These are phyloP conservation scores for Formicarius rufipectus DNA, from an alignment of 2,113 vertebrate genomes.

Conservation along the genomic window DNA sequence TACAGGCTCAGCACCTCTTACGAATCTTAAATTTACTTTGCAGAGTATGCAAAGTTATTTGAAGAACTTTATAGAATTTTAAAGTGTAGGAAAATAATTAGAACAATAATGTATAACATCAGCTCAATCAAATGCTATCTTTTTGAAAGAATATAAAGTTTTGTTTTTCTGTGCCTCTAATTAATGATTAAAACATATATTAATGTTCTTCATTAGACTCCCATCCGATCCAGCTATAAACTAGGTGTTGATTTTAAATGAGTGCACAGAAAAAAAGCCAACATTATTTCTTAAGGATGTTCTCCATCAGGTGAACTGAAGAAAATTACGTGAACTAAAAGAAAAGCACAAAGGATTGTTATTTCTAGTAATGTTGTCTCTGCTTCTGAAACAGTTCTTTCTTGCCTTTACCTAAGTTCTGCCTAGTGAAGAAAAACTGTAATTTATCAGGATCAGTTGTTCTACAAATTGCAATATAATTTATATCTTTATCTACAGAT, in stretches of 20 bases:
- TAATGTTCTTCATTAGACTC: neutral
- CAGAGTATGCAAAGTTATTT: neutral
- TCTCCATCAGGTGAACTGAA: neutral
- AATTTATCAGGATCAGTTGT: neutral
- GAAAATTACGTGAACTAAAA: neutral
- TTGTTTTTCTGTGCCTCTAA: neutral
- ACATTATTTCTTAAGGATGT: neutral
- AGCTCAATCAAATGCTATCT: neutral
- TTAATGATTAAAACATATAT: neutral
- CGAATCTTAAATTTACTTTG: neutral
- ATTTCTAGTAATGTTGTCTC: neutral
- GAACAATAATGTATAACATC: neutral
- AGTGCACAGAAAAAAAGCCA: fast-evolving
- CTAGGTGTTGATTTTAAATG: neutral
- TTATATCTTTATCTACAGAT: neutral
- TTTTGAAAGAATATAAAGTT: neutral
- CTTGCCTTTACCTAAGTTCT: neutral
- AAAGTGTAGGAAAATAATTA: neutral
- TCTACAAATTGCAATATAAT: neutral
- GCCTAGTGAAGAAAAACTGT: neutral
- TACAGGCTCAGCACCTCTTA: neutral
- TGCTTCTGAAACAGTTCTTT: neutral
- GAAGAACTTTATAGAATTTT: neutral
- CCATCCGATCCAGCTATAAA: neutral
- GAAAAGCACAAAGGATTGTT: neutral